Conservation (phyloP, 2,113 vertebrate species). For the Orcinus orca region DNA sequence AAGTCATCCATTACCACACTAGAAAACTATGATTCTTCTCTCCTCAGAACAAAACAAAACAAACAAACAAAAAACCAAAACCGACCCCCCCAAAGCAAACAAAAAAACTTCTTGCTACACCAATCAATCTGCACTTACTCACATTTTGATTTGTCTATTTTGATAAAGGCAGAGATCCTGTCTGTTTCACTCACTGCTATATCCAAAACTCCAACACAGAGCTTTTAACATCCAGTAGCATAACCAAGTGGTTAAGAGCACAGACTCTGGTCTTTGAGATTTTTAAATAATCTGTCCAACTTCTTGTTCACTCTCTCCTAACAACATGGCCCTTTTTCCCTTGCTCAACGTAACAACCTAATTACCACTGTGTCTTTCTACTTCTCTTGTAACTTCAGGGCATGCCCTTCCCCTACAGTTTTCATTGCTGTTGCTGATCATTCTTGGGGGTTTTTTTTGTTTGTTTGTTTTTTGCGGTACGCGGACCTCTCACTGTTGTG, state of each 20-base stretch:
- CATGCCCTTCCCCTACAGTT: not conserved
- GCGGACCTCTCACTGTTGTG: too few relatives aligned
- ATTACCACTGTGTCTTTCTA: not conserved
- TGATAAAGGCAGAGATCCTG: not conserved
- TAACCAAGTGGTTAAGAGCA: not conserved
- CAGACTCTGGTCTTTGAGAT: not conserved
- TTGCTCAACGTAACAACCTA: not conserved
- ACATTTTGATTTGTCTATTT: not conserved
- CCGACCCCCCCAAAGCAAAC: not conserved
- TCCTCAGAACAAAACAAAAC: not conserved
- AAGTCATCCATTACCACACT: not conserved
- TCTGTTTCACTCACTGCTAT: not conserved
- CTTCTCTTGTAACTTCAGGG: not conserved
- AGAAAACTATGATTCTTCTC: not conserved
- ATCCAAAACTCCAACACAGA: not conserved
- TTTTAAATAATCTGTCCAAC: not conserved
- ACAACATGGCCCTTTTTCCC: not conserved
- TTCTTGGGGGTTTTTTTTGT: not conserved
- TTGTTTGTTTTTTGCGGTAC: too few relatives aligned
- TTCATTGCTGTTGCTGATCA: not conserved
- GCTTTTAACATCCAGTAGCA: not conserved
- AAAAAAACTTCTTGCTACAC: not conserved
- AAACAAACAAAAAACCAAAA: not conserved
- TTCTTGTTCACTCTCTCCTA: not conserved
- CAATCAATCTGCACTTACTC: not conserved